Conservation (phyloP, 1,140 invertebrate genomes). For the Samia ricini region DNA sequence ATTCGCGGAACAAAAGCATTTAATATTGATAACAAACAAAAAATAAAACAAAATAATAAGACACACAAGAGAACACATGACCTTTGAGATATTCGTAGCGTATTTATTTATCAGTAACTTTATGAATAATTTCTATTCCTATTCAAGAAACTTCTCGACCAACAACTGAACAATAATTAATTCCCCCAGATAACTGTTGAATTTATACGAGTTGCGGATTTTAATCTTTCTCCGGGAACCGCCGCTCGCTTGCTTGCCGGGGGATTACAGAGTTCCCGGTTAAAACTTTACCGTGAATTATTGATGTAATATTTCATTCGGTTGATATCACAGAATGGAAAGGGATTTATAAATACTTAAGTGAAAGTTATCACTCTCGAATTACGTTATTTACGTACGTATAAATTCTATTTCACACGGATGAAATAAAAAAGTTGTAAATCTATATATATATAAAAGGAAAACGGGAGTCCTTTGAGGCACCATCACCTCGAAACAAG, state of each 20-base stretch:
- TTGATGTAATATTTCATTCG: conserved; percentile 15
- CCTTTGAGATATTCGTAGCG: too few relatives aligned
- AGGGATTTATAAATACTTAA: neutral
- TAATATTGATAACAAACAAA: too few relatives aligned
- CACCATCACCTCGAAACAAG: too few relatives aligned
- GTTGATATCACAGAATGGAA: neutral
- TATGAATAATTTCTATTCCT: neutral
- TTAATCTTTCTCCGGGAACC: conserved; percentile 33
- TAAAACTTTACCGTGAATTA: conserved; percentile 23
- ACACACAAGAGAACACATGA: neutral
- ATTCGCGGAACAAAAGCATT: too few relatives aligned
- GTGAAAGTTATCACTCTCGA: neutral
- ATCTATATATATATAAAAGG: too few relatives aligned
- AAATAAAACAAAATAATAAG: too few relatives aligned
- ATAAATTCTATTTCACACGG: too few relatives aligned
- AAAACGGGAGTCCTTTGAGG: too few relatives aligned
- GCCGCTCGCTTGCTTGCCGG: neutral
- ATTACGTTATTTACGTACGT: neutral
- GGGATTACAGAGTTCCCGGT: conserved; percentile 16
- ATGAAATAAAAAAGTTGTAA: too few relatives aligned
- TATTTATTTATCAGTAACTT: too few relatives aligned
- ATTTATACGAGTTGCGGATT: conserved; percentile 59
- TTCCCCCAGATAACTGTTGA: conserved; percentile 46
- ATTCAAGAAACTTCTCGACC: neutral
- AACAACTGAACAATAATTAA: conserved; percentile 54